These are phyloP conservation scores for Etheostoma perlongum DNA, from an alignment of 2,797 vertebrate species.

Conservation along the genomic window DNA sequence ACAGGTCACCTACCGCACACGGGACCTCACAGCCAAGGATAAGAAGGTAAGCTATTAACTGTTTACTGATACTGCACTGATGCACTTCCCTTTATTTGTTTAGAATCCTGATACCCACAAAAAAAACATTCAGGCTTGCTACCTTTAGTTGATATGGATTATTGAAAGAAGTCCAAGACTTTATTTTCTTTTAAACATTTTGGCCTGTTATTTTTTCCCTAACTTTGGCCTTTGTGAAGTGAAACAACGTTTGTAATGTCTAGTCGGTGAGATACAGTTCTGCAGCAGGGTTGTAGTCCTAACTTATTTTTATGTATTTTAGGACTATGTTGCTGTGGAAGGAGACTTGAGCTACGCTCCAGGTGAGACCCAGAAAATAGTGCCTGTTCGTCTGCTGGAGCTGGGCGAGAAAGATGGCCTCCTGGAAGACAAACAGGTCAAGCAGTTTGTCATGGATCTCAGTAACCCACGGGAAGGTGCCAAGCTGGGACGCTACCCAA, in stretches of 20 bases:
- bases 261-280: background rate
- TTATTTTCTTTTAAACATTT: background rate
- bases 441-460: slow-evolving; percentile 93
- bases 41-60: slow-evolving; percentile 86
- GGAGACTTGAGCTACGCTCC: slow-evolving; percentile 91
- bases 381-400: slow-evolving; percentile 92
- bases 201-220: background rate
- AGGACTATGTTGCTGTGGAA: slow-evolving; percentile 92
- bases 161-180: background rate
- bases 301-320: slow-evolving; percentile 19
- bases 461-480: slow-evolving; percentile 92
- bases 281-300: background rate
- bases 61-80: background rate
- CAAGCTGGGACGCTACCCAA: slow-evolving; percentile 91
- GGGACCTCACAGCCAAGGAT: slow-evolving; percentile 91
- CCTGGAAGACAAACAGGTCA: slow-evolving; percentile 87
- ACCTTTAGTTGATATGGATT: background rate
- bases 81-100: background rate
- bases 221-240: background rate
- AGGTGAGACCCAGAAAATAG: slow-evolving; percentile 91
- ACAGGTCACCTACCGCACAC: slow-evolving; percentile 92
- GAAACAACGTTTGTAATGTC: slow-evolving; percentile 2
- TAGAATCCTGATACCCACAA: background rate
- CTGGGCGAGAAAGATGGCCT: slow-evolving; percentile 90
- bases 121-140: background rate